Base-by-base conservation (phyloP, 2,888 invertebrate genomes). In the Leucophenga montana region DNA sequence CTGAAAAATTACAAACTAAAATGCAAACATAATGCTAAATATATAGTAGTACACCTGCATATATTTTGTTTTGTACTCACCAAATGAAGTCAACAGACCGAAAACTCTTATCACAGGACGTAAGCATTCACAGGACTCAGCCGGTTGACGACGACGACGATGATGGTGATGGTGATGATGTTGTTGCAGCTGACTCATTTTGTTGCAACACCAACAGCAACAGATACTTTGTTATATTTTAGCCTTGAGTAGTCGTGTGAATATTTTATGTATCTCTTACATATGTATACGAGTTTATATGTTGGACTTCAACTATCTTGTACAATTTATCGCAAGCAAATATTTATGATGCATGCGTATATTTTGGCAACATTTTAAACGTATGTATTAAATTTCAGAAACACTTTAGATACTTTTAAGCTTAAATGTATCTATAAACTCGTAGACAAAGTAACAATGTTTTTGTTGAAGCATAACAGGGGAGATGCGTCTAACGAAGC, bases 71-170 rank as follows among this genome's bases (percentile, higher is more conserved):
- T 8, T 20, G 16, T 70, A 79, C 88, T 88, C 78, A 88, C 88
- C 88, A 78, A 88, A 85, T 72, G 88, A 86, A 73, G 88, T 88
- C 78, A 86, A 83, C 74, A 88, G 79, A 78, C 88, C 88, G 82
- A 86, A 86, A 75, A 87, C 80, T 73, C 88, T 83, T 83, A 88
- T 88, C 71, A 88, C 79, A 75, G 88, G 87, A 77, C 85, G 82
- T 73, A 88, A 79, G 76, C 89, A 88, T 72, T 86, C 84, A 73
- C 88, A 89, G 53, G 85, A 81, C 79, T 87, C 87, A 75, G 81
- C 86, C 77, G 86, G 76, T 76, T 88, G 88, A 75, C 85, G 86
- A 69, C 87, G 85, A 75, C 84, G 83, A 71, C 86, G 82, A 74
- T 81, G 85, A 27, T 27, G 27, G 3, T 57, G 57, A 57, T 57